Base-by-base conservation (phyloP, 2,113 vertebrate genomes). In the Pelecanus crispus region DNA sequence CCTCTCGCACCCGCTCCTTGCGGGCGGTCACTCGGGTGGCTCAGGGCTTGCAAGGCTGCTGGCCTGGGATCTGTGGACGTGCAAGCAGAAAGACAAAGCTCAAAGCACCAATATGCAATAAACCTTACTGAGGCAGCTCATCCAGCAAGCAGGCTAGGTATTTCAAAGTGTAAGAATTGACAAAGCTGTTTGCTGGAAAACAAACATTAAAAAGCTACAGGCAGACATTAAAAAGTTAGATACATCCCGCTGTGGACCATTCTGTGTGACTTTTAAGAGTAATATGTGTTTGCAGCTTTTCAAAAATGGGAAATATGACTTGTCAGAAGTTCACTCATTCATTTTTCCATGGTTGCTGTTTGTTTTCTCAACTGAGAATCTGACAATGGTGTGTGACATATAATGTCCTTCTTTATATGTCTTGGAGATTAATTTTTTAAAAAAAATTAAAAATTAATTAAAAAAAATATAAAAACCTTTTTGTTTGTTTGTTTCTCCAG, bases 1-100 rank as follows among this genome's bases (percentile, higher is more conserved):
- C 7, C 61, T 68, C n/a, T n/a, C 4, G 0, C 31, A 32, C 25
- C 7, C 2, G 0, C 12, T 72, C 25, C 32, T 68, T 18, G 34
- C 68, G 31, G 21, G 17, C 1, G 1, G 5, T 32, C 20, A 44
- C 34, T 38, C 1, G 3, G 19, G 18, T 16, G 24, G 9, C 15
- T 81, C 65, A 10, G 7, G 44, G 55, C 50, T 32, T 44, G 31
- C 29, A 17, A 29, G 24, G 17, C 10, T 59, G 26, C 55, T 56
- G 18, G 13, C 25, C 36, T 10, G 29, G 40, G 17, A 12, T 26
- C 45, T 28, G 28, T 28, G 55, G 49, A 32, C 2, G 0, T 25
- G 28, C 7, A 49, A 81, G 31, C 13, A 25, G 49, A 63, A 79
- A 29, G 55, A 29, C 49, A 58, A 77, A 52, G 10, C 63, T 81